phyloP scores from a whole-genome alignment of 2,113 vertebrate genomes.

The Odontesthes bonariensis region DNA sequence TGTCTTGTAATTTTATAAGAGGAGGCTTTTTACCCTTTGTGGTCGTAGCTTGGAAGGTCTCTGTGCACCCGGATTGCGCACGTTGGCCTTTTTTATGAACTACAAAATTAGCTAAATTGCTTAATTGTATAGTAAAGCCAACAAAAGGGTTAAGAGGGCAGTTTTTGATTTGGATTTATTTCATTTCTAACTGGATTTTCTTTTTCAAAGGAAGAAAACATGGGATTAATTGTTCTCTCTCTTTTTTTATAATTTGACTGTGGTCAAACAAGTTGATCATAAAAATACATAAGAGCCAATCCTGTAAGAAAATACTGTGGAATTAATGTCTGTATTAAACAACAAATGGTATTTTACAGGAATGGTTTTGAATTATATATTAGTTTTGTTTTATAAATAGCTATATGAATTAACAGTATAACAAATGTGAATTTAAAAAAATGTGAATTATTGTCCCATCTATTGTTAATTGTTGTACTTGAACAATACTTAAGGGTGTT shows the following conservation, averaged over 20 bases:
- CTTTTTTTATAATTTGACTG: constrained; percentile 59
- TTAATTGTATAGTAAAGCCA: constrained; percentile 55
- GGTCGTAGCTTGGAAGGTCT: constrained; percentile 53
- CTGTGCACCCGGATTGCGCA: constrained; percentile 60
- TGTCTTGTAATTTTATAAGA: constrained; percentile 67
- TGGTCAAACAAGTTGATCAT: constrained; percentile 62
- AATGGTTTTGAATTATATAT: constrained; percentile 76
- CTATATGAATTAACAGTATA: constrained; percentile 84
- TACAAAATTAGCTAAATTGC: constrained; percentile 53
- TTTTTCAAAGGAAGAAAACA: constrained; percentile 27
- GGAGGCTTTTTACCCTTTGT: constrained; percentile 56
- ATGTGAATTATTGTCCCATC: constrained; percentile 85
- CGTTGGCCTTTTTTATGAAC: constrained; percentile 62
- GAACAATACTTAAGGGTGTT: constrained; percentile 82
- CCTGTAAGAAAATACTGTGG: constrained; percentile 75
- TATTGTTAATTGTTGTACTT: constrained; percentile 85
- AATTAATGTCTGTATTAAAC: constrained; percentile 79
- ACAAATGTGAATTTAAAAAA: constrained; percentile 84
- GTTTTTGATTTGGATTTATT: constrained; percentile 40
- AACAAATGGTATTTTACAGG: constrained; percentile 80
- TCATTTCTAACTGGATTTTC: constrained; percentile 21
- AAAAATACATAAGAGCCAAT: constrained; percentile 61
- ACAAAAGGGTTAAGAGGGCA: constrained; percentile 57
- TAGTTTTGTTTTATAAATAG: constrained; percentile 81
- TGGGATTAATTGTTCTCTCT: constrained; percentile 39